Evolutionary conservation across 1,140 invertebrate genomes (phyloP).

Genomic region (Drepana arcuata): DNA sequence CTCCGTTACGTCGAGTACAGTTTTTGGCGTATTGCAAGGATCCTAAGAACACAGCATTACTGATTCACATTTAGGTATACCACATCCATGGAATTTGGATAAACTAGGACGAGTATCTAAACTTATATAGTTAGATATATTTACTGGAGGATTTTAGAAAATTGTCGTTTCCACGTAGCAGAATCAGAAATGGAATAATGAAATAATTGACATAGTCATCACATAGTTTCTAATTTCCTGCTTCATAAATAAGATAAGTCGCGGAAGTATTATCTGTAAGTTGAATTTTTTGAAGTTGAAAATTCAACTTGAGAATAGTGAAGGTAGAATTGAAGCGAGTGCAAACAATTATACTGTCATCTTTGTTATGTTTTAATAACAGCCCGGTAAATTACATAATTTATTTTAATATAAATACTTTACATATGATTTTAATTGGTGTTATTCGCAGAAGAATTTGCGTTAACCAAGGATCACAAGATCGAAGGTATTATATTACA

Average conservation of each 20-base stretch:
- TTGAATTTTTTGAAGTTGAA: too few species aligned
- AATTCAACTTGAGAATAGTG: too few species aligned
- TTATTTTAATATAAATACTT: slow-evolving; percentile 36
- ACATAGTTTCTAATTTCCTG: slow-evolving; percentile 63
- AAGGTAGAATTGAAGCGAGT: slow-evolving; percentile 29
- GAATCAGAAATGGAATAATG: slow-evolving; percentile 45
- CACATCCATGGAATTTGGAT: slow-evolving; percentile 48
- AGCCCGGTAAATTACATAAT: slow-evolving; percentile 23
- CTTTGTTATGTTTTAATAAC: slow-evolving; percentile 42
- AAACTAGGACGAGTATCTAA: slow-evolving; percentile 48
- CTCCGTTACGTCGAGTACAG: slow-evolving; percentile 33
- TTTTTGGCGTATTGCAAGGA: slow-evolving; percentile 27
- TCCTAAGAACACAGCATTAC: slow-evolving; percentile 55
- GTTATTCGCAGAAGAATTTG: slow-evolving; percentile 37
- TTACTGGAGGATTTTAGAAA: slow-evolving; percentile 24
- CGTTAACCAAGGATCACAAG: slow-evolving; percentile 19
- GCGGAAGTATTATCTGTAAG: slow-evolving; percentile 45
- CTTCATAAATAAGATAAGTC: slow-evolving; percentile 44
- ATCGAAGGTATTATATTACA: too few species aligned
- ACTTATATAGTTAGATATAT: slow-evolving; percentile 30
- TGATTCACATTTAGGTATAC: slow-evolving; percentile 56
- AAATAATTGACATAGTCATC: slow-evolving; percentile 71
- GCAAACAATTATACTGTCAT: slow-evolving; percentile 36
- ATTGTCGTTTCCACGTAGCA: slow-evolving; percentile 28
- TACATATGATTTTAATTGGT: slow-evolving; percentile 53